phyloP scores from a whole-genome alignment of 1,140 invertebrate genomes.

The Eubasilissa regina region DNA sequence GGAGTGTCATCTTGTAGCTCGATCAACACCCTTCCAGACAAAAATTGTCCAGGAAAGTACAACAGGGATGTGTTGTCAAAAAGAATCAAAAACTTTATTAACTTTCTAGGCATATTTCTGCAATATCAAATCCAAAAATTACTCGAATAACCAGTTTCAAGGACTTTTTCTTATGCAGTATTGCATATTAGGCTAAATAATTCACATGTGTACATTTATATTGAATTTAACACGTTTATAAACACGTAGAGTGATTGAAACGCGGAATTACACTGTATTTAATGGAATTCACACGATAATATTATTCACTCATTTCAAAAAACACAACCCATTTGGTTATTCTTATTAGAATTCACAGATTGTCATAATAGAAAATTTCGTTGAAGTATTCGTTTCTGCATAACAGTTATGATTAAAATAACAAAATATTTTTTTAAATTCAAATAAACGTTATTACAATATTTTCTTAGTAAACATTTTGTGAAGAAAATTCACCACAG shows the following conservation, averaged over 20 bases:
- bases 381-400: too few relatives aligned
- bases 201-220: conserved; percentile 8
- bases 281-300: background rate
- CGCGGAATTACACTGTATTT: background rate
- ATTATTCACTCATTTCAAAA: background rate
- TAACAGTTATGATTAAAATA: too few relatives aligned
- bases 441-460: too few relatives aligned
- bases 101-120: conserved; percentile 84
- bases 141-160: conserved; percentile 42
- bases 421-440: too few relatives aligned
- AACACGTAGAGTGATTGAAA: background rate
- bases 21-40: conserved; percentile 91
- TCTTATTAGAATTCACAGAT: too few relatives aligned
- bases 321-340: too few relatives aligned
- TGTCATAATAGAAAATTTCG: too few relatives aligned
- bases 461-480: too few relatives aligned
- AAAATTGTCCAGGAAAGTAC: conserved; percentile 93
- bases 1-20: conserved; percentile 94
- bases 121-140: conserved; percentile 20
- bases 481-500: background rate
- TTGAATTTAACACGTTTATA: too few relatives aligned
- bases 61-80: conserved; percentile 94
- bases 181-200: conserved; percentile 1
- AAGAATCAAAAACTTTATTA: conserved; percentile 93
- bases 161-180: conserved; percentile 31